These are phyloP conservation scores for Uloborus plumipes DNA, from an alignment of 2,888 invertebrate genomes.

Conservation along the genomic window DNA sequence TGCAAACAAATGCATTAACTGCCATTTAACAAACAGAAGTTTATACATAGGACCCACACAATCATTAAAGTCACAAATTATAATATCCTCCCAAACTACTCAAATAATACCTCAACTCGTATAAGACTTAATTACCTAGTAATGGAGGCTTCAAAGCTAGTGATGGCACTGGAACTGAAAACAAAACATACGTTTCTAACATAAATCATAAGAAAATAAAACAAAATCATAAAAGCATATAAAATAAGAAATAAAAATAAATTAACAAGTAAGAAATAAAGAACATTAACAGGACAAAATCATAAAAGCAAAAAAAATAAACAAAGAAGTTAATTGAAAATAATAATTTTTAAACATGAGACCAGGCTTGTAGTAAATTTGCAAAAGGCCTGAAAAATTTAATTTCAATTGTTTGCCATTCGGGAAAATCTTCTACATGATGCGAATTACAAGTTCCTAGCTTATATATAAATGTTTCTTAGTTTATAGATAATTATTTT, in stretches of 20 bases:
- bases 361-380: background rate
- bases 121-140: conserved; percentile 44
- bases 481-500: background rate
- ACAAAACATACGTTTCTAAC: conserved; percentile 28
- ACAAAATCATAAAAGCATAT: conserved; percentile 34
- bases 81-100: no score
- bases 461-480: no score
- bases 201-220: conserved; percentile 21
- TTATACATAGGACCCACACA: no score
- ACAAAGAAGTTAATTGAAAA: no score
- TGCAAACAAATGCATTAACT: no score
- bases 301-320: background rate
- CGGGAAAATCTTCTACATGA: no score
- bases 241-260: background rate
- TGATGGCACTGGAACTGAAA: conserved; percentile 57
- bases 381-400: no score
- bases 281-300: background rate
- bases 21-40: no score
- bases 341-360: background rate
- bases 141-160: conserved; percentile 53
- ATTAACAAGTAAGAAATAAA: background rate
- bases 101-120: no score
- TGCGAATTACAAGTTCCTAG: no score
- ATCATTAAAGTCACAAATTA: no score
- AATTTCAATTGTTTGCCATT: no score